These are phyloP conservation scores for Drosophila watanabei DNA, from an alignment of 1,140 invertebrate species.

Conservation along the genomic window DNA sequence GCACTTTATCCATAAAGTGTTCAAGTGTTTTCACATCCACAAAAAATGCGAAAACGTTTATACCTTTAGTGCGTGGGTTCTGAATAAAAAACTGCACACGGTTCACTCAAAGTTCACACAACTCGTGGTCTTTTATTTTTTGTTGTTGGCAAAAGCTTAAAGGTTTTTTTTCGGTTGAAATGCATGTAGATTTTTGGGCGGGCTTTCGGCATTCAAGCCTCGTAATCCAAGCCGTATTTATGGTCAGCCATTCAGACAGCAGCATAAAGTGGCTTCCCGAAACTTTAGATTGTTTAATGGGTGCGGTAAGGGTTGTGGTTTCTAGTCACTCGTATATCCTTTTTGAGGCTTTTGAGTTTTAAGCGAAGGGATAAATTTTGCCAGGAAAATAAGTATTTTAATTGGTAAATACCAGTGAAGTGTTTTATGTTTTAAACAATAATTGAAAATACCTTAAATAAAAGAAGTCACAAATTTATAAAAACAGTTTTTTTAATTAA, in stretches of 20 bases:
- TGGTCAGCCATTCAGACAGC: slow-evolving; percentile 19
- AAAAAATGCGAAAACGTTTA: slow-evolving; percentile 3
- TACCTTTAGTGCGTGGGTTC: slow-evolving; percentile 4
- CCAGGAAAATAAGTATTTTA: background rate
- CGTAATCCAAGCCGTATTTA: slow-evolving; percentile 44
- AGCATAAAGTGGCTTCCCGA: slow-evolving; percentile 17
- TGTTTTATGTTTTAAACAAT: too few species aligned
- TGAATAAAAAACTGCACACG: slow-evolving; percentile 6
- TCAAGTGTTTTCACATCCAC: background rate
- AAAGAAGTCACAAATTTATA: too few species aligned
- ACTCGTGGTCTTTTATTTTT: background rate
- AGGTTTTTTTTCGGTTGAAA: slow-evolving; percentile 10
- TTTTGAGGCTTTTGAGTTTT: background rate
- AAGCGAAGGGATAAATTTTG: too few species aligned
- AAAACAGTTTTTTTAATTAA: too few species aligned
- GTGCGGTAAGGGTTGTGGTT: background rate
- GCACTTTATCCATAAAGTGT: slow-evolving; percentile 18
- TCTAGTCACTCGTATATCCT: too few species aligned
- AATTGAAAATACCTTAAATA: too few species aligned
- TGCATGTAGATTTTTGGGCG: slow-evolving; percentile 26
- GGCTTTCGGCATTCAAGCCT: slow-evolving; percentile 19
- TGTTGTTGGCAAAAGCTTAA: slow-evolving; percentile 17
- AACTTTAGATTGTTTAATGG: slow-evolving; percentile 16
- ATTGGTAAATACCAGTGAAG: too few species aligned
- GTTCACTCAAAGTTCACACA: slow-evolving; percentile 26